Evolutionary conservation across 2,888 invertebrate genomes (phyloP), one percentile per base, ranked within the genome.

Genomic region (Synergus umbraculus): DNA sequence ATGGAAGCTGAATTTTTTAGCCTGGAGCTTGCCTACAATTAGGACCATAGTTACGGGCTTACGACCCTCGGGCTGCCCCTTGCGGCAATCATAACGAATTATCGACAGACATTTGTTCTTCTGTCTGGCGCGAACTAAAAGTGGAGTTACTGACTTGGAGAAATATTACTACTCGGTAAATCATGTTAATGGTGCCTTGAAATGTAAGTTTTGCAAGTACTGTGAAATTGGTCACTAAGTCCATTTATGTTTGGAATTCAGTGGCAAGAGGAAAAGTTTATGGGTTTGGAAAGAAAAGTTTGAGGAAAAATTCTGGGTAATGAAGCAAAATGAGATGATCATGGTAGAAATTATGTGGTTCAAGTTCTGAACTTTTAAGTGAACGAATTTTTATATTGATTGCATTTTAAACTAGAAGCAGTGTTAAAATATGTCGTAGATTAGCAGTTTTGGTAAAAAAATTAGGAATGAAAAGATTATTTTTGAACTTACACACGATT

Each of bases 191-290:
- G 8, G 8, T 49, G 18, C 41, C 9, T 18, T 54, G 73, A 37
- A 73, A 37, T 18, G 54, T 54, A 73, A 10, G 54, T n/a, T 69
- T 69, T 69, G 18, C 9, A 73, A 37, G 37, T n/a, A 37, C 37
- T 73, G 54, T 73, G n/a, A 73, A 73, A 73, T 73, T 73, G 54
- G 73, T 54, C 29, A 73, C 37, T 73, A 73, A 73, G 54, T 10
- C 37, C 54, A 41, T 49, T 73, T 73, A 58, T 41, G 37, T 73
- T n/a, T 54, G 73, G 73, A 54, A 73, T 73, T n/a, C 37, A 54
- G 37, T 73, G 66, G n/a, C 54, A 54, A 58, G 37, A 73, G 54
- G 8, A 54, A 43, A 43, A 46, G 18, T 69, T 73, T 73, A 73
- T 29, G 29, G 73, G n/a, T 73, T 41, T 18, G 37, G 37, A 54